Evolutionary conservation across 2,797 vertebrate genomes (phyloP).

Genomic region (Poecile montanus): DNA sequence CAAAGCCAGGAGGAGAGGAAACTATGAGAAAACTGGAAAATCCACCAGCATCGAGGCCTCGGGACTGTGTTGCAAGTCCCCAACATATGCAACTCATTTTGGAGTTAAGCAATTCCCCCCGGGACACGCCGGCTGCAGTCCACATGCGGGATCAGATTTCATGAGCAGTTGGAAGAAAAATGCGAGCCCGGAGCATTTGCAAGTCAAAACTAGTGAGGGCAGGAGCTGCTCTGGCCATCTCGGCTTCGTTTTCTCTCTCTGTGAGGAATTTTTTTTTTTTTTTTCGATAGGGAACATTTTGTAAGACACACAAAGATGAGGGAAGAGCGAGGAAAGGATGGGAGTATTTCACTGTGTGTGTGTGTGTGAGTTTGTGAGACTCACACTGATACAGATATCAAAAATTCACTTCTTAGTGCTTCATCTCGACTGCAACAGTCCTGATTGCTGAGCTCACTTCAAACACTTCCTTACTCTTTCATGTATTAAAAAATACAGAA

Average conservation of each 20-base stretch:
- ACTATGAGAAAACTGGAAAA: conserved; percentile 77
- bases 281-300: conserved; percentile 49
- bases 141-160: conserved; percentile 78
- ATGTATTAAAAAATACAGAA: neutral
- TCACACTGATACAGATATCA: neutral
- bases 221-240: conserved; percentile 58
- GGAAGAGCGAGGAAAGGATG: conserved; percentile 9
- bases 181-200: conserved; percentile 76
- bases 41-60: conserved; percentile 65
- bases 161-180: conserved; percentile 78
- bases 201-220: conserved; percentile 78
- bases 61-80: conserved; percentile 69
- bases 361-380: neutral
- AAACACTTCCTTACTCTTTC: neutral
- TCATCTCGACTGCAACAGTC: neutral
- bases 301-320: conserved; percentile 22
- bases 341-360: neutral
- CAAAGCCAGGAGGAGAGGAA: conserved; percentile 72
- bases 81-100: conserved; percentile 82
- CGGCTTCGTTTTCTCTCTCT: conserved; percentile 4
- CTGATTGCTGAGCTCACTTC: neutral
- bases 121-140: conserved; percentile 72
- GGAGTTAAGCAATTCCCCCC: conserved; percentile 79
- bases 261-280: conserved; percentile 15
- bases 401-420: neutral